These are phyloP conservation scores for Ectropis crepuscularia DNA, from an alignment of 2,888 invertebrate genomes.

Conservation along the genomic window DNA sequence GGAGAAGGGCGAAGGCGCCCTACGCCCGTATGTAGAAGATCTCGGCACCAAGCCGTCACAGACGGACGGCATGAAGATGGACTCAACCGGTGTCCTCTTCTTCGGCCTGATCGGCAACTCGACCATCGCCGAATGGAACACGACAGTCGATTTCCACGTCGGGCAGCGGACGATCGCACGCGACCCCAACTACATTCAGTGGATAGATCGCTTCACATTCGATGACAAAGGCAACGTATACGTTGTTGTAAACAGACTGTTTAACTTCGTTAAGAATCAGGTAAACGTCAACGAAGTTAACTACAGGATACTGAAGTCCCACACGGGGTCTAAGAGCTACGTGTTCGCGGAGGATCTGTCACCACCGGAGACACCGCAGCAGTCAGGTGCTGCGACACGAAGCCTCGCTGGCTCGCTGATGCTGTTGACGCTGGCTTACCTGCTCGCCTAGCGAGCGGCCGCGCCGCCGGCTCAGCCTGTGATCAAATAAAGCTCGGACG, in stretches of 20 bases:
- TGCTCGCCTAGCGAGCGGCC: slow-evolving; percentile 67
- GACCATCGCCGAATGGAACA: slow-evolving; percentile 89
- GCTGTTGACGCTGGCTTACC: slow-evolving; percentile 65
- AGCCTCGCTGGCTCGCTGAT: slow-evolving; percentile 61
- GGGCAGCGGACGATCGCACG: slow-evolving; percentile 87
- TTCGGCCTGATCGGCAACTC: slow-evolving; percentile 88
- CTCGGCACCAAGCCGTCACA: slow-evolving; percentile 87
- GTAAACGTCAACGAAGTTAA: slow-evolving; percentile 86
- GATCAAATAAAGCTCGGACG: slow-evolving; percentile 65
- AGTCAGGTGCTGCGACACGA: slow-evolving; percentile 61
- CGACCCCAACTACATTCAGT: slow-evolving; percentile 88
- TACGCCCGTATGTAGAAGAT: slow-evolving; percentile 82
- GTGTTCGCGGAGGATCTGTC: slow-evolving; percentile 79
- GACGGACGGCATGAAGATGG: slow-evolving; percentile 91
- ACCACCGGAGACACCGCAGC: slow-evolving; percentile 41
- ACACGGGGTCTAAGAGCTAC: slow-evolving; percentile 87
- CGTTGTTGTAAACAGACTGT: slow-evolving; percentile 88
- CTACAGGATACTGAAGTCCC: slow-evolving; percentile 87
- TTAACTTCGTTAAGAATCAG: slow-evolving; percentile 86
- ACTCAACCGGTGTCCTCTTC: slow-evolving; percentile 87
- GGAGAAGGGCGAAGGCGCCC: slow-evolving; percentile 59
- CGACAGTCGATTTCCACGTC: slow-evolving; percentile 81
- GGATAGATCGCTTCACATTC: slow-evolving; percentile 89
- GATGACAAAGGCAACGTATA: slow-evolving; percentile 87
- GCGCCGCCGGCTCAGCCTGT: slow-evolving; percentile 55